Base-by-base conservation (phyloP, 64 coral and sea anemone genomes). In the Pocillopora verrucosa region DNA sequence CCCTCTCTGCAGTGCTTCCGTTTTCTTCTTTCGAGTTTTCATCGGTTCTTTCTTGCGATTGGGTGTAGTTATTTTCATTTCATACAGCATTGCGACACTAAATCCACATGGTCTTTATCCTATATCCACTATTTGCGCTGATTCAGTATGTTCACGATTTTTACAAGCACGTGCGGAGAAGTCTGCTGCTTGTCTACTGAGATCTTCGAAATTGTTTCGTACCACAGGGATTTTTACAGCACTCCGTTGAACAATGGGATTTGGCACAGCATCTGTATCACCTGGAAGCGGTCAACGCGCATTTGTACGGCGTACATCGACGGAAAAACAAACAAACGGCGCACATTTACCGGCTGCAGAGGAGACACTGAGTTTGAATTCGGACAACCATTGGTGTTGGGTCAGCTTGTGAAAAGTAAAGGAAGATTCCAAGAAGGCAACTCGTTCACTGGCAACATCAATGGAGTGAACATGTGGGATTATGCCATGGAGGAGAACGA, bases 221-320 rank as follows among this genome's bases (percentile, higher is more conserved):
- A 20, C 9, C 65, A 24, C 57, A 79, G 77, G 30, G 12, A 11
- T 22, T 79, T 79, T 57, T 79, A 79, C 26, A 57, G 77, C 13
- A 51, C 77, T 30, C 77, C 77, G 13, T 24, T 79, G 20, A 79
- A 79, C 30, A 57, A 79, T 22, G 77, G 56, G 0, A n/a, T 10
- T 11, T 79, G 77, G 77, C 77, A 79, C 56, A 59, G 77, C 56
- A 12, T 79, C 10, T 79, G 77, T 25, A 15, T 79, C 77, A 79
- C 77, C 10, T 79, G 77, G 77, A 9, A 12, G 22, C 25, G 12
- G n/a, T n/a, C 57, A 2, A 24, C 6, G 1, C 22, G 77, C 30
- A 60, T 5, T 13, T 79, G 77, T 56, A 24, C 77, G 59, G 77
- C 57, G 9, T 79, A 79, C 56, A 57, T 79, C 10, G 77, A 79